Evolutionary conservation across 2,888 invertebrate species (phyloP).

Genomic region (Iphiclides podalirius): DNA sequence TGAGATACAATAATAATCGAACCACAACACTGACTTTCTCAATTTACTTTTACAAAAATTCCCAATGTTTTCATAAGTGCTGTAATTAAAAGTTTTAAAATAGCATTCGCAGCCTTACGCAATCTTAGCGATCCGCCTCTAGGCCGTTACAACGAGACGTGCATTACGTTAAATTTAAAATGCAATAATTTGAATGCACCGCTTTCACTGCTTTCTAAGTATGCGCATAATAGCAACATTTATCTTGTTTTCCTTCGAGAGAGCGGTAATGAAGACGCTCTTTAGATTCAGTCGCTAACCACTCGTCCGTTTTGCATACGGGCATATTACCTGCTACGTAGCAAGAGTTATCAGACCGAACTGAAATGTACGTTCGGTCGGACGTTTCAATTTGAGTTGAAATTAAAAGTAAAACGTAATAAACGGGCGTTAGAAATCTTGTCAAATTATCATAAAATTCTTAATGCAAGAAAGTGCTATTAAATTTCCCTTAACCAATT

Average conservation of each 20-base stretch:
- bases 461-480: too few relatives aligned
- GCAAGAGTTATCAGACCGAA: slow-evolving; percentile 17
- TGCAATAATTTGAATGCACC: slow-evolving; percentile 17
- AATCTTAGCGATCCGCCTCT: not conserved
- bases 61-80: too few relatives aligned
- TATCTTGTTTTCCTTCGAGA: slow-evolving; percentile 14
- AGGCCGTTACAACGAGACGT: not conserved
- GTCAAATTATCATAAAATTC: too few relatives aligned
- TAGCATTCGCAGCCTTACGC: not conserved
- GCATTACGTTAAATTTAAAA: slow-evolving; percentile 8
- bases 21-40: too few relatives aligned
- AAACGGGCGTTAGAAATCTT: not conserved
- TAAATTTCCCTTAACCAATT: too few relatives aligned
- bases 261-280: slow-evolving; percentile 16
- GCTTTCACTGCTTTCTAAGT: slow-evolving; percentile 24
- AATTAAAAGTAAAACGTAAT: slow-evolving; percentile 1
- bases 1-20: too few relatives aligned
- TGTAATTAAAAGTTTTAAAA: slow-evolving; percentile 2
- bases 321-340: slow-evolving; percentile 6
- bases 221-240: slow-evolving; percentile 17
- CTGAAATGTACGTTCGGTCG: slow-evolving; percentile 11
- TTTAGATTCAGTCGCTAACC: not conserved
- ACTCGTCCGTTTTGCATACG: slow-evolving; percentile 1
- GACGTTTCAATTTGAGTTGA: not conserved
- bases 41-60: too few relatives aligned